These are phyloP conservation scores for Malacosoma neustria DNA, from an alignment of 2,888 invertebrate genomes.

Conservation along the genomic window DNA sequence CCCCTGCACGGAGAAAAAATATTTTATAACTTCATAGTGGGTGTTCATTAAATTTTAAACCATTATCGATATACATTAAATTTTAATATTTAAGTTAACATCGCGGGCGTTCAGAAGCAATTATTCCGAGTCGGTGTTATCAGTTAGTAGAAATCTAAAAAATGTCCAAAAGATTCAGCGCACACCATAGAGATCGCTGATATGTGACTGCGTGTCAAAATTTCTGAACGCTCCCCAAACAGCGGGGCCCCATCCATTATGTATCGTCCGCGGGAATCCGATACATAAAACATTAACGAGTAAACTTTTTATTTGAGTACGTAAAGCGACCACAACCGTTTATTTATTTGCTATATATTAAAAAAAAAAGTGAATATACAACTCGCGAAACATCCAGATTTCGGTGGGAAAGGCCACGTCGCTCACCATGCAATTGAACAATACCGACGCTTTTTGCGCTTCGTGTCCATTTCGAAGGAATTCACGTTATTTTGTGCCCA, in stretches of 20 bases:
- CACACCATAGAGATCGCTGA: conserved; percentile 55
- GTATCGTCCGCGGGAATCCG: conserved; percentile 53
- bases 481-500: conserved; percentile 32
- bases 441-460: conserved; percentile 40
- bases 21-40: neutral
- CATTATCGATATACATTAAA: conserved; percentile 13
- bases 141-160: conserved; percentile 29
- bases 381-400: conserved; percentile 40
- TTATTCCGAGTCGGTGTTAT: conserved; percentile 36
- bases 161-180: conserved; percentile 33
- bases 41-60: conserved; percentile 3
- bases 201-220: conserved; percentile 65
- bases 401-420: conserved; percentile 60
- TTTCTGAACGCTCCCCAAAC: conserved; percentile 49
- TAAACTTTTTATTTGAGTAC: conserved; percentile 69
- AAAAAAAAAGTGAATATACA: conserved; percentile 31
- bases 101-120: conserved; percentile 13
- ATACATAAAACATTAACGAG: conserved; percentile 72
- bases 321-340: conserved; percentile 45
- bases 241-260: conserved; percentile 68
- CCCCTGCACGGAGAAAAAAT: too few relatives aligned
- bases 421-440: conserved; percentile 46
- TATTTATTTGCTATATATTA: conserved; percentile 51
- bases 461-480: conserved; percentile 33
- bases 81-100: conserved; percentile 23